Base-by-base conservation (phyloP, 2,113 vertebrate genomes). In the Poicephalus gulielmi region DNA sequence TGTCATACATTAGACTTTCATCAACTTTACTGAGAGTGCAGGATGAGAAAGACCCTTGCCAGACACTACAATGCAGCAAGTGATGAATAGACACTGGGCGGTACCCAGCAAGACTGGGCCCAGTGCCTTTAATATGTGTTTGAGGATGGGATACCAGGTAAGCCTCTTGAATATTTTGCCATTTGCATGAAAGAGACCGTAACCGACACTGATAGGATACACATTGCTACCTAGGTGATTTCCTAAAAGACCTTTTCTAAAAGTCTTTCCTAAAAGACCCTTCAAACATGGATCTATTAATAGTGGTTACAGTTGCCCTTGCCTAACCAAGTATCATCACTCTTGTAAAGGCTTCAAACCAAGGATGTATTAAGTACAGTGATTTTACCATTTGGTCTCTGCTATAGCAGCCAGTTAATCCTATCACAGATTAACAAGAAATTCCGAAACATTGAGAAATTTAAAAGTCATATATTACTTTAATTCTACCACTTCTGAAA, bases 61-160 rank as follows among this genome's bases (percentile, higher is more conserved):
- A 52, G 8, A 10, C 31, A 22, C 17, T 16, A 5, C 27, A 43
- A 28, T 13, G 25, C 25, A n/a, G 30, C 25, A 60, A 60, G 35
- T 23, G 13, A 28, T 52, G 69, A 73, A 11, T 33, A 68, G 37
- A n/a, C 28, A 70, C 2, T 0, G 15, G 44, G 50, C 2, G 0
- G 15, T 41, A 73, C 16, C 37, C 37, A n/a, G 11, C 2, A 2
- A 53, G 13, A 31, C 43, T 1, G 1, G 17, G 16, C 10, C 27
- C 37, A n/a, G 6, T 22, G 33, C 3, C 64, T 53, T 76, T n/a
- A 81, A 49, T 17, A 3, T 24, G 9, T 23, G 64, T 83, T 81
- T 77, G 23, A 87, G 78, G 49, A 12, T 57, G 27, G 43, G 18
- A 44, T 43, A 64, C 10, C 31, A 53, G 12, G 10, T 39, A 90